Conservation (phyloP, 2,113 vertebrate species). For the Anolis carolinensis region DNA sequence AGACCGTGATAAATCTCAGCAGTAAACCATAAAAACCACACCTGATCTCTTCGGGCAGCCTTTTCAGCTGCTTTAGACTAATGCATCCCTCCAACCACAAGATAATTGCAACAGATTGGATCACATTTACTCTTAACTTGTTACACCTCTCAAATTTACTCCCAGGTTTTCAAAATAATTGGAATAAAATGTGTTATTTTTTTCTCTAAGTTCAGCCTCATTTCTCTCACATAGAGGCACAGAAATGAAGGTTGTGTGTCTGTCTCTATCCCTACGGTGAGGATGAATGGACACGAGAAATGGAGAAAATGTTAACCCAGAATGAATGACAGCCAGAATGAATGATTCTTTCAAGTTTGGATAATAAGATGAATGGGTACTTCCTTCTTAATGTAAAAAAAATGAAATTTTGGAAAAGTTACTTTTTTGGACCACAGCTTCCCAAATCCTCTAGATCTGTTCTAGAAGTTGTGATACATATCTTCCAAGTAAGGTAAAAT, state of each 20-base stretch:
- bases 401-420: not conserved
- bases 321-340: not conserved
- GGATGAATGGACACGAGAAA: not conserved
- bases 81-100: not conserved
- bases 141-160: not conserved
- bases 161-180: not conserved
- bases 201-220: not conserved
- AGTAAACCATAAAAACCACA: slow-evolving; percentile 3
- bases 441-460: too few relatives aligned
- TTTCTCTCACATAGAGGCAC: too few relatives aligned
- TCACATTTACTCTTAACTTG: not conserved
- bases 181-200: not conserved
- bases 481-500: too few relatives aligned
- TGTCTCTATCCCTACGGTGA: too few relatives aligned
- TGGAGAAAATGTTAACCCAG: not conserved
- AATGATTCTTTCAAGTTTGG: not conserved
- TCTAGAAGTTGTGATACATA: too few relatives aligned
- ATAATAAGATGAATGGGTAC: not conserved
- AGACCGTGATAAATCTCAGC: slow-evolving; percentile 8
- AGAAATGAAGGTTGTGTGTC: too few relatives aligned
- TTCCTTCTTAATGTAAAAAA: not conserved
- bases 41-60: not conserved
- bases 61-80: not conserved
- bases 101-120: not conserved
- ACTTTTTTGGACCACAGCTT: not conserved